phyloP scores from a whole-genome alignment of 2,888 invertebrate genomes.

The Tineola bisselliella region DNA sequence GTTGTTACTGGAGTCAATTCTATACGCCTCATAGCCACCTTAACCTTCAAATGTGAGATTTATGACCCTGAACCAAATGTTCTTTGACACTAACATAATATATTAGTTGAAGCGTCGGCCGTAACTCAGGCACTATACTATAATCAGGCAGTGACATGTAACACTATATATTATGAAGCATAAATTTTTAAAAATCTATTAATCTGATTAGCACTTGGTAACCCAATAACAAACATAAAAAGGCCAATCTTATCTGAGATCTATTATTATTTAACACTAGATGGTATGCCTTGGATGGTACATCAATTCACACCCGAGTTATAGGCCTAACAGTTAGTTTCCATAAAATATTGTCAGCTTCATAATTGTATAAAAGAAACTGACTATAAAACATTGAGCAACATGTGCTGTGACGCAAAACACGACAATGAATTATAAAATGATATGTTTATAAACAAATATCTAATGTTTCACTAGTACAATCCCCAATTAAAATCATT shows the following conservation, averaged over 20 bases:
- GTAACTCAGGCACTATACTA: neutral
- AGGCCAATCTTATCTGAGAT: too few relatives aligned
- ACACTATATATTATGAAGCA: too few relatives aligned
- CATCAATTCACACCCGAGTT: neutral
- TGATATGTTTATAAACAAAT: constrained; percentile 2
- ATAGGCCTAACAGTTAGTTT: neutral
- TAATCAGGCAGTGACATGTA: too few relatives aligned
- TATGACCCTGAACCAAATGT: neutral
- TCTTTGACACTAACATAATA: constrained; percentile 1
- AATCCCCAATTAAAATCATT: neutral
- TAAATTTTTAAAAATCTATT: too few relatives aligned
- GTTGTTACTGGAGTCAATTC: too few relatives aligned
- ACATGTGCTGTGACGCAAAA: neutral
- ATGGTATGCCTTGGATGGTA: too few relatives aligned
- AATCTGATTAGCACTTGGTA: too few relatives aligned
- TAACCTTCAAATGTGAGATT: constrained; percentile 1
- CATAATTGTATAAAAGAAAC: neutral
- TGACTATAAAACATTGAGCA: neutral
- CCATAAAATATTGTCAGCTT: neutral
- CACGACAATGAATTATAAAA: neutral
- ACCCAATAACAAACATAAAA: too few relatives aligned
- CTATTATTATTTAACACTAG: too few relatives aligned
- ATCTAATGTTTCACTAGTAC: neutral
- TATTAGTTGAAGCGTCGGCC: neutral
- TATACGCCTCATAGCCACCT: neutral